These are phyloP conservation scores for Albula glossodonta DNA, from an alignment of 2,113 vertebrate genomes.

Conservation along the genomic window DNA sequence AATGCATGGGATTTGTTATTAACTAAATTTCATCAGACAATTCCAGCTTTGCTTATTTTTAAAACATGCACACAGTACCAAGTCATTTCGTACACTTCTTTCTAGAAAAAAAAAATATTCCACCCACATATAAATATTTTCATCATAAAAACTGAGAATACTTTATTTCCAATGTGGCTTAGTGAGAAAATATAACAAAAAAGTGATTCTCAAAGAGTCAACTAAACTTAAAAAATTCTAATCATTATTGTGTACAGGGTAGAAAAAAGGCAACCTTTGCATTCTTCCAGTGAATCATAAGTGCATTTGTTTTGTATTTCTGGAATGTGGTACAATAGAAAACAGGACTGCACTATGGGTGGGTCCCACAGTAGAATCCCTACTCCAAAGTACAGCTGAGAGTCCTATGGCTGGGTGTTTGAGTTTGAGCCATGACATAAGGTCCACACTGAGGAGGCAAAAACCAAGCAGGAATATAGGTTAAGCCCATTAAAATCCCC, in stretches of 20 bases:
- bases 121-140: slow-evolving; percentile 2
- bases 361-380: no score
- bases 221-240: slow-evolving; percentile 5
- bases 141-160: background rate
- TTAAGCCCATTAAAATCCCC: no score
- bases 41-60: background rate
- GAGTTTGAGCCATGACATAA: no score
- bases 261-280: background rate
- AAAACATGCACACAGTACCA: background rate
- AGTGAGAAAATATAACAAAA: background rate
- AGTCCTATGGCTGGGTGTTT: no score
- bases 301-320: background rate
- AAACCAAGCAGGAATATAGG: no score
- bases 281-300: background rate
- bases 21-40: background rate
- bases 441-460: no score
- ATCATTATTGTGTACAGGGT: background rate
- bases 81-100: background rate
- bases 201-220: background rate
- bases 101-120: slow-evolving; percentile 9
- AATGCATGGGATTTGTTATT: background rate
- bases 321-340: background rate
- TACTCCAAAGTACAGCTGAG: no score
- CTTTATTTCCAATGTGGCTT: slow-evolving; percentile 17
- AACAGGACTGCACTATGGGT: no score